These are phyloP conservation scores for Gila orcuttii DNA, from an alignment of 2,113 vertebrate species.

Conservation along the genomic window DNA sequence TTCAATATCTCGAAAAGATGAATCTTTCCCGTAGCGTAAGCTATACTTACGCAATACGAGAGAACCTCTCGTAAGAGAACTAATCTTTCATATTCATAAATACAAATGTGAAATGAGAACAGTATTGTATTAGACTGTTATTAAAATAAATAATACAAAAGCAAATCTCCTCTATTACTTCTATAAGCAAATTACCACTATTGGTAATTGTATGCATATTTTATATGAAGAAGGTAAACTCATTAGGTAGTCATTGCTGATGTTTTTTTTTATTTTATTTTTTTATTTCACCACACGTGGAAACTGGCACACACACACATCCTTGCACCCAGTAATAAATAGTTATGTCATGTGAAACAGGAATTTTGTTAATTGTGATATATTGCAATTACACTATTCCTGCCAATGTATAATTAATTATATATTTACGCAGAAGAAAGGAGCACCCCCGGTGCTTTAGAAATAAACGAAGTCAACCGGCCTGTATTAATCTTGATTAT, in stretches of 20 bases:
- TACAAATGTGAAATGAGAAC: not conserved
- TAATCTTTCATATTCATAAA: not conserved
- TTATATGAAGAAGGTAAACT: conserved; percentile 49
- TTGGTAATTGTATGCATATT: conserved; percentile 34
- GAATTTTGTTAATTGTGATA: conserved; percentile 46
- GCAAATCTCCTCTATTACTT: conserved; percentile 20
- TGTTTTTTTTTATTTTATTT: conserved; percentile 14
- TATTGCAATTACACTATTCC: conserved; percentile 43
- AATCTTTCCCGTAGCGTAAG: too few relatives aligned
- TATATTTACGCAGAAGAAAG: conserved; percentile 28
- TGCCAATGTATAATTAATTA: conserved; percentile 50
- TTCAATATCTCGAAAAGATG: too few relatives aligned
- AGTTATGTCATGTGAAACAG: conserved; percentile 37
- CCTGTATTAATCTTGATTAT: conserved; percentile 55
- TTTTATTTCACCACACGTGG: not conserved
- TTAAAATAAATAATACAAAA: not conserved
- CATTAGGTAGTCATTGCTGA: conserved; percentile 9
- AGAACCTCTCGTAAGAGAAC: too few relatives aligned
- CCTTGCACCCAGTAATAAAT: conserved; percentile 47
- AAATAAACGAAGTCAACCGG: conserved; percentile 41
- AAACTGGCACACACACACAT: conserved; percentile 16
- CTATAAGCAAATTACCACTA: conserved; percentile 13
- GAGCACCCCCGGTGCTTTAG: conserved; percentile 35
- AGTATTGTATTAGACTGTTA: not conserved
- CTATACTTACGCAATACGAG: too few relatives aligned